Percentiles rank a stretch among this genome's conserved stretches.
These are phyloP conservation scores for Eubasilissa regina DNA, from an alignment of 1,140 invertebrate species.

Conservation along the genomic window DNA sequence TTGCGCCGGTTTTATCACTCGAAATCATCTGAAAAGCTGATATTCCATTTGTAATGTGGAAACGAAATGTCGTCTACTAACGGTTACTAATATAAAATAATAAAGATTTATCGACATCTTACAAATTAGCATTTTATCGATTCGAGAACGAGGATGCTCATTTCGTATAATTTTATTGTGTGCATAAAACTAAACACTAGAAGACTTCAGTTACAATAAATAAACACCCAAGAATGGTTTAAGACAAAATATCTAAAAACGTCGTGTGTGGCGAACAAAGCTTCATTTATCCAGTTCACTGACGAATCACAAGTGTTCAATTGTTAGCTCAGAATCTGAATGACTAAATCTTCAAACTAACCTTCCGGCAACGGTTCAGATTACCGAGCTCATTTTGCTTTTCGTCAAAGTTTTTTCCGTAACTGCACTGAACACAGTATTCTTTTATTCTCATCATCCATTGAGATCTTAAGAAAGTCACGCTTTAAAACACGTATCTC, in stretches of 20 bases:
- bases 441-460: conserved; percentile 6
- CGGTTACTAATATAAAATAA: no score
- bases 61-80: no score
- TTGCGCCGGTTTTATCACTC: no score
- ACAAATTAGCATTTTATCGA: no score
- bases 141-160: no score
- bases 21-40: no score
- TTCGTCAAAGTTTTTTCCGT: conserved; percentile 17
- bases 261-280: conserved; percentile 23
- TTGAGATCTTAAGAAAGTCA: conserved; percentile 11
- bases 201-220: no score
- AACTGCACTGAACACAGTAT: neutral
- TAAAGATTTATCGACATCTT: no score
- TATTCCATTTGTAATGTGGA: no score
- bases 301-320: conserved; percentile 20
- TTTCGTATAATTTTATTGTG: no score
- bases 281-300: neutral
- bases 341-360: conserved; percentile 1
- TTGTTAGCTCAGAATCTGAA: conserved; percentile 17
- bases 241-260: neutral
- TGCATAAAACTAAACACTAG: no score
- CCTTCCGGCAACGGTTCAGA: neutral
- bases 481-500: neutral
- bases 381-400: neutral
- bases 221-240: no score